phyloP scores from a whole-genome alignment of 2,113 vertebrate genomes.

The Bettongia penicillata region DNA sequence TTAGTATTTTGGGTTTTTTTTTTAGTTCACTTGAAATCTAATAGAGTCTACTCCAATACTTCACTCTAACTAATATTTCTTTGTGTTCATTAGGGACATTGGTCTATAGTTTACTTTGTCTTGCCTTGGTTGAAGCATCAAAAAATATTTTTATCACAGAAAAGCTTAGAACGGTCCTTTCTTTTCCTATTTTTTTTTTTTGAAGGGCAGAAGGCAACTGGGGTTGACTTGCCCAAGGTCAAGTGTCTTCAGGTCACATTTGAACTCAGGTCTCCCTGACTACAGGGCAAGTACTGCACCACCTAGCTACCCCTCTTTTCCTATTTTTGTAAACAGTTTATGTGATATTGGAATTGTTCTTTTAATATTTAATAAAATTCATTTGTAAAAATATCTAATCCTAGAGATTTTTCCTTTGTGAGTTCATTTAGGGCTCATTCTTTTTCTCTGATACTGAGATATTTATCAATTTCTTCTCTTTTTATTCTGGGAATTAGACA shows the following conservation, averaged over 20 bases:
- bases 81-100: not conserved
- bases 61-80: not conserved
- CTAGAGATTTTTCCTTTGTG: not conserved
- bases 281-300: no score
- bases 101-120: not conserved
- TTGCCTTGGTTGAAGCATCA: not conserved
- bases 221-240: no score
- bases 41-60: not conserved
- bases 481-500: not conserved
- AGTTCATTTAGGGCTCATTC: not conserved
- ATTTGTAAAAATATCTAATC: not conserved
- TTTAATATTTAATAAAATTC: not conserved
- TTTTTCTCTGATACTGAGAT: not conserved
- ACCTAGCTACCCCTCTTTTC: not conserved
- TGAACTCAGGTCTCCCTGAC: no score
- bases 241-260: no score
- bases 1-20: not conserved
- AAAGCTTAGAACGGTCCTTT: not conserved
- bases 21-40: not conserved
- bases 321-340: not conserved
- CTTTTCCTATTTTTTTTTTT: not conserved
- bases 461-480: not conserved
- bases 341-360: not conserved
- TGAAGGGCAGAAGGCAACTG: no score
- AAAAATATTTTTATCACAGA: not conserved